These are phyloP conservation scores for Latrodectus elegans DNA, from an alignment of 2,888 invertebrate genomes.

Conservation along the genomic window DNA sequence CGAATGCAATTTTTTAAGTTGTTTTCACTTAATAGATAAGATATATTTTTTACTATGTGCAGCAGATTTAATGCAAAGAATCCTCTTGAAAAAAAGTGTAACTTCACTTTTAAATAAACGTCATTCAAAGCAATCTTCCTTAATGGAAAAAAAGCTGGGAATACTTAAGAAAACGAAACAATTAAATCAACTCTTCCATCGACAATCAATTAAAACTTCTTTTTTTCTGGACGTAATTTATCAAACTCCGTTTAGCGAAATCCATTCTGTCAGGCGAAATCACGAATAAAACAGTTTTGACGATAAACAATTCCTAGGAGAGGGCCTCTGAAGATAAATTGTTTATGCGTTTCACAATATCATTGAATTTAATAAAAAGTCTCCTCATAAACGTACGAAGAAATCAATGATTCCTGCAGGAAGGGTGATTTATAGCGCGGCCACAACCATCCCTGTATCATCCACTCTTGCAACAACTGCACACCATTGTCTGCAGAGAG, in stretches of 20 bases:
- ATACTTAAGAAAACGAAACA: neutral
- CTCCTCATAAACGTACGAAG: neutral
- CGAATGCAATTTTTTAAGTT: too few species aligned
- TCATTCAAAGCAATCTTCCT: too few species aligned
- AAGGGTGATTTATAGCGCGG: neutral
- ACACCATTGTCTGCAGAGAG: neutral
- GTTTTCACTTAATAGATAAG: too few species aligned
- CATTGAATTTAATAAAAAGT: conserved; percentile 5
- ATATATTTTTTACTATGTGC: too few species aligned
- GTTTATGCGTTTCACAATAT: conserved; percentile 3
- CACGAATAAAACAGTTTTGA: neutral
- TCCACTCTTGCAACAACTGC: neutral
- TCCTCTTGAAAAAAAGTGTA: too few species aligned
- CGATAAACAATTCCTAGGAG: conserved; percentile 2
- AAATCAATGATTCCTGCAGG: neutral
- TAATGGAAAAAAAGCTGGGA: too few species aligned
- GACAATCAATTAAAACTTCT: neutral
- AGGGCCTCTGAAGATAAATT: neutral
- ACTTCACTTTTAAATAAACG: too few species aligned
- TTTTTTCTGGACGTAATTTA: neutral
- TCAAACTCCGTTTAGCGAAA: neutral
- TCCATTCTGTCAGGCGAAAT: neutral
- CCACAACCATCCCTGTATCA: neutral
- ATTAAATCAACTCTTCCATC: neutral
- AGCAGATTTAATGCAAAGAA: too few species aligned